Percentiles rank a stretch among this genome's conserved stretches.
Evolutionary conservation across 2,113 vertebrate species (phyloP).

Genomic region (Sula dactylatra): DNA sequence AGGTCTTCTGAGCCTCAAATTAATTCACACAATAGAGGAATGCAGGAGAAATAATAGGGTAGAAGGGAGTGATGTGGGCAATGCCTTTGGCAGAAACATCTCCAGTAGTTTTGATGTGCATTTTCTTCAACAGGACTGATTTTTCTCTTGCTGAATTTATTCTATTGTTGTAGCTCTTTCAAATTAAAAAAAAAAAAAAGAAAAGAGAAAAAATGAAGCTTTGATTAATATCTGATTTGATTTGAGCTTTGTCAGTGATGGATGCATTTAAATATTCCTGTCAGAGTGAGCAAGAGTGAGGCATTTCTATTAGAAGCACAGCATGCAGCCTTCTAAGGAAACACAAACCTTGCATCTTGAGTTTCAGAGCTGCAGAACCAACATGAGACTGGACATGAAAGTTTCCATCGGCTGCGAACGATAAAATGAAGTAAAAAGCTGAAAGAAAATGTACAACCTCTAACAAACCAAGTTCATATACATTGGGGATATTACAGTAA

Average conservation of each 20-base stretch:
- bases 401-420: conserved; percentile 12
- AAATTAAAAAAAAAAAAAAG: conserved; percentile 57
- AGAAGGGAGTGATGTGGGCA: neutral
- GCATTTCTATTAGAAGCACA: conserved; percentile 46
- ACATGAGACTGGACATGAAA: neutral
- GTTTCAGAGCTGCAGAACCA: conserved; percentile 38
- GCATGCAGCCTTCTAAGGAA: conserved; percentile 2
- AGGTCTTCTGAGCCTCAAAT: neutral
- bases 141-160: conserved; percentile 58
- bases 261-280: conserved; percentile 70
- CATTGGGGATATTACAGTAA: neutral
- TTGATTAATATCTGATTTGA: conserved; percentile 70
- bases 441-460: neutral
- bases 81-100: neutral
- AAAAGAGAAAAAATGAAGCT: conserved; percentile 24
- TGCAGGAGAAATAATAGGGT: neutral
- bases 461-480: neutral
- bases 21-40: neutral
- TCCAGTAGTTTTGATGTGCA: neutral
- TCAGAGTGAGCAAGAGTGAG: conserved; percentile 39
- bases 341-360: conserved; percentile 5
- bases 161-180: conserved; percentile 51
- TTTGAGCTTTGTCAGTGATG: conserved; percentile 60
- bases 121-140: neutral
- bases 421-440: conserved; percentile 46